phyloP scores from a whole-genome alignment of 2,113 vertebrate species.

The cattle (Bos taurus) region ARS-UCD2.0 NC_037339.1:45236001-45236500 shows the following conservation, averaged over 20 bases:
- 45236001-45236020: not conserved
- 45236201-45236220: not conserved
- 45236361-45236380: not conserved
- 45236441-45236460: not conserved
- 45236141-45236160: not conserved
- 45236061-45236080: not conserved
- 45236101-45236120: not conserved
- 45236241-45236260: not conserved
- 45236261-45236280: not conserved
- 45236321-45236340: not conserved
- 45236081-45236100: not conserved
- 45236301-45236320: not conserved
- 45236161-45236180: not conserved
- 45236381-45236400: not conserved
- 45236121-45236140: not conserved
- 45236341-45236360: not conserved
- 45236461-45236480: not conserved
- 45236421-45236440: not conserved
- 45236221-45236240: not conserved
- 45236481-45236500: not conserved
- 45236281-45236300: not conserved
- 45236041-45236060: not conserved
- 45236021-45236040: not conserved
- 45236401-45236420: not conserved
- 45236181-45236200: not conserved